Conservation (phyloP, 2,113 vertebrate species). For the Cygnus atratus region DNA sequence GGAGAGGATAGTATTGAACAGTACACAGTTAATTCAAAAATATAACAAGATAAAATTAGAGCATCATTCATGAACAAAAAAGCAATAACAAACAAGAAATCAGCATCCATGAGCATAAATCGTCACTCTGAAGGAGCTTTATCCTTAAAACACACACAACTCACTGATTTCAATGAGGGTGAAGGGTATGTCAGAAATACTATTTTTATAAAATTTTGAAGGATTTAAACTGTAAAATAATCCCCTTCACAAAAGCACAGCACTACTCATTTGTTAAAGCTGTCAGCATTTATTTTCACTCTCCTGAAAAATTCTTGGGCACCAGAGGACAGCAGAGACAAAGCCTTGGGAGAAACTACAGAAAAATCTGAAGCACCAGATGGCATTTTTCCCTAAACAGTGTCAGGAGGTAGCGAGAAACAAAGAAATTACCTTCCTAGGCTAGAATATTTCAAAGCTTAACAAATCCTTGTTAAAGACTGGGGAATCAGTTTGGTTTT, state of each 20-base stretch:
- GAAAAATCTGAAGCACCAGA: not conserved
- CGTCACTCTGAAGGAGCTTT: not conserved
- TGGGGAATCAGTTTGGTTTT: not conserved
- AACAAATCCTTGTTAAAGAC: not conserved
- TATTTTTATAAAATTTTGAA: not conserved
- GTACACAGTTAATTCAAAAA: not conserved
- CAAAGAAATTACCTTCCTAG: not conserved
- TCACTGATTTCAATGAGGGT: not conserved
- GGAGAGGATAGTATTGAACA: not conserved
- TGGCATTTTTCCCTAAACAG: not conserved
- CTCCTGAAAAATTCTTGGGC: conserved; percentile 15
- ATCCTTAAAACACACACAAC: not conserved
- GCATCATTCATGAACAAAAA: not conserved
- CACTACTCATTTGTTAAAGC: not conserved
- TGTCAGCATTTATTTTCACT: not conserved
- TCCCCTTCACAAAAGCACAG: not conserved
- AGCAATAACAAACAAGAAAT: not conserved
- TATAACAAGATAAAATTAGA: not conserved
- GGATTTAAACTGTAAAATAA: not conserved
- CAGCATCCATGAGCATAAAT: not conserved
- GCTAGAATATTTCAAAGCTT: not conserved
- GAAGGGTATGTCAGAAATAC: not conserved
- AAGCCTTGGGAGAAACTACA: not conserved
- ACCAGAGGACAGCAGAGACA: conserved; percentile 53
- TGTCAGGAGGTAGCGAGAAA: not conserved